Evolutionary conservation across 2,797 vertebrate species (phyloP), one percentile per base, ranked within the genome.

Genomic region (Bradypodion ventrale): DNA sequence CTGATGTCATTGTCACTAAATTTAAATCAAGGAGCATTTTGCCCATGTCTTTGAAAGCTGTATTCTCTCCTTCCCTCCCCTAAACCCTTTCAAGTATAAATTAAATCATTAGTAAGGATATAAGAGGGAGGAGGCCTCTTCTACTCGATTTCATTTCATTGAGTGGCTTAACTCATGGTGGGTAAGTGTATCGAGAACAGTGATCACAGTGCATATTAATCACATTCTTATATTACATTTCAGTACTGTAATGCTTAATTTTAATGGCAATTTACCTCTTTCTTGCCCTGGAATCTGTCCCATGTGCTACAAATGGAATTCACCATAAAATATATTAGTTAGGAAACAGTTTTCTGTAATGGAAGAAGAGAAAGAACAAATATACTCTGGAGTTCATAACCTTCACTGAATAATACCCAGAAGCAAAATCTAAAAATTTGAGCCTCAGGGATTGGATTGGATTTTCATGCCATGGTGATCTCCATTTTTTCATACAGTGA

Each of bases 21-120:
- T 86, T 84, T 65, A 92, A 87, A 83, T 32, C 32, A 62, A 83
- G 37, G 56, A 80, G 76, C 73, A 72, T 80, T 87, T 75, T 80
- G 42, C 72, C 44, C 42, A 52, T 80, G 42, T 35, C 60, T 89
- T 84, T 90, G 74, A 78, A 85, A 85, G 75, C 29, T 86, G 79
- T 10, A 6, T 82, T 83, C 35, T 80, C 9, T 21, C 62, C 10
- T 76, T 37, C 75, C 78, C 83, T 72, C n/a, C 72, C 1, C 32
- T 82, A 72, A 84, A 56, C 23, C 56, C 70, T 86, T 80, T 74
- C 59, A 83, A 87, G 72, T 65, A 62, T 5, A 89, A 88, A 88
- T 86, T 83, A 27, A 7, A 21, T 89, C 73, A 84, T 56, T 75
- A 49, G 2, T 79, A 75, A 75, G 42, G 35, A 87, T 1, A 32